Conservation (phyloP, 2,113 vertebrate genomes). For the Pipa parva region DNA sequence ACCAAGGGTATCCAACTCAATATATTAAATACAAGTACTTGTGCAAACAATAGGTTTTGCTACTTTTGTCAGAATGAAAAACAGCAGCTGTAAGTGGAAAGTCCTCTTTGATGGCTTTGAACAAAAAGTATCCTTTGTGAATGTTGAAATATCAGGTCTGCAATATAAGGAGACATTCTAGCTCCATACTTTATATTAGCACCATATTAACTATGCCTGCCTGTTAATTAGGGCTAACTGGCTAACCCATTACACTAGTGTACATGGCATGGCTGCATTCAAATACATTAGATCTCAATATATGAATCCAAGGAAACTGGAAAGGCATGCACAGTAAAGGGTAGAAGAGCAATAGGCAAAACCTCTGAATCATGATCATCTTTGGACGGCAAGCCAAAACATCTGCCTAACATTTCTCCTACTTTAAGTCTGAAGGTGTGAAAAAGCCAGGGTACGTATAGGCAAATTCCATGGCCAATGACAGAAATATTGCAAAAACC, state of each 20-base stretch:
- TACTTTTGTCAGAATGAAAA: slow-evolving; percentile 13
- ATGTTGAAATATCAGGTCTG: slow-evolving; percentile 2
- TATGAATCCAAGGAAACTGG: background rate
- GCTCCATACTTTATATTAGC: slow-evolving; percentile 24
- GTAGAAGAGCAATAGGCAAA: background rate
- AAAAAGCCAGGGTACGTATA: background rate
- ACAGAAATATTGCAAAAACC: slow-evolving; percentile 34
- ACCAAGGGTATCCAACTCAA: background rate
- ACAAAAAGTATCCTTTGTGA: slow-evolving; percentile 29
- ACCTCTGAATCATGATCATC: background rate
- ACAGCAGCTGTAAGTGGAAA: slow-evolving; percentile 27
- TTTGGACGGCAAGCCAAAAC: background rate
- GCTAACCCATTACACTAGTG: background rate
- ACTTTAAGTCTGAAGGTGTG: background rate
- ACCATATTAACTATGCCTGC: slow-evolving; percentile 21
- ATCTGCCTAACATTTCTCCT: background rate
- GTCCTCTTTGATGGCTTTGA: slow-evolving; percentile 19
- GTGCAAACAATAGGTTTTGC: background rate
- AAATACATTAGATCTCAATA: background rate
- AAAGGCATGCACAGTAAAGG: background rate
- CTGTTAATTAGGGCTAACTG: background rate
- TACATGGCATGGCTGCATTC: background rate
- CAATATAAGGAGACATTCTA: background rate
- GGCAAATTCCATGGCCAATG: background rate
- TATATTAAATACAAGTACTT: background rate